Percentiles rank a stretch among this genome's conserved stretches.
phyloP scores from a whole-genome alignment of 2,888 invertebrate species.

The Lasius platythorax region DNA sequence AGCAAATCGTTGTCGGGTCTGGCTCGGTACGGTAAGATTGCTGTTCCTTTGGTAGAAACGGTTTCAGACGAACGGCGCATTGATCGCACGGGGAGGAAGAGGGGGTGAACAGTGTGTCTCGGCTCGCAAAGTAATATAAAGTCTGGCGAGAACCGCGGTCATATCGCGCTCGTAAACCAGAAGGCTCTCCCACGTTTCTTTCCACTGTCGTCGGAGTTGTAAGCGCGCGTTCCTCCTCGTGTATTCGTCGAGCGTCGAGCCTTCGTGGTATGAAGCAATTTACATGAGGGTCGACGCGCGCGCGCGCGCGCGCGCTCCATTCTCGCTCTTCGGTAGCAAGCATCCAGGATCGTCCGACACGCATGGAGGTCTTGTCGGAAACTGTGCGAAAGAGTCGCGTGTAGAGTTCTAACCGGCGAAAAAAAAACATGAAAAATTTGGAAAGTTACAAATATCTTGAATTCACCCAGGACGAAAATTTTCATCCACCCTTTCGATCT shows the following conservation, averaged over 20 bases:
- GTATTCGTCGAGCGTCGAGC: constrained; percentile 69
- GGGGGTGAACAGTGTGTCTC: constrained; percentile 9
- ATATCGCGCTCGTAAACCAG: constrained; percentile 82
- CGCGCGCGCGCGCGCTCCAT: constrained; percentile 62
- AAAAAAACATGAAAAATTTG: not conserved
- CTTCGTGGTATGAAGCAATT: constrained; percentile 77
- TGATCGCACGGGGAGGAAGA: constrained; percentile 56
- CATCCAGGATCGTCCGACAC: constrained; percentile 56
- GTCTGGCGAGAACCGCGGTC: constrained; percentile 77
- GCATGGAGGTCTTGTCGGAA: constrained; percentile 53
- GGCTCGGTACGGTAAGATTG: constrained; percentile 31
- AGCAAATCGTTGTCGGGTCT: constrained; percentile 61
- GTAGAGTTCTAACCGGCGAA: not conserved
- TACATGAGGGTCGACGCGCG: constrained; percentile 76
- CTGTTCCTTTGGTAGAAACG: constrained; percentile 43
- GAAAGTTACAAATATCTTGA: constrained; percentile 58
- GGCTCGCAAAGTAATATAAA: constrained; percentile 81
- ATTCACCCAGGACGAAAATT: constrained; percentile 21
- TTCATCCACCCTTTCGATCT: not conserved
- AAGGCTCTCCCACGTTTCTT: constrained; percentile 72
- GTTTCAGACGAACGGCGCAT: constrained; percentile 46
- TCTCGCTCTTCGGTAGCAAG: constrained; percentile 54
- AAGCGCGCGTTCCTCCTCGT: constrained; percentile 67
- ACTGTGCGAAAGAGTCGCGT: constrained; percentile 47
- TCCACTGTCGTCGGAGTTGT: constrained; percentile 71